phyloP scores from a whole-genome alignment of 2,888 invertebrate species.

The Periphyllus acericola region DNA sequence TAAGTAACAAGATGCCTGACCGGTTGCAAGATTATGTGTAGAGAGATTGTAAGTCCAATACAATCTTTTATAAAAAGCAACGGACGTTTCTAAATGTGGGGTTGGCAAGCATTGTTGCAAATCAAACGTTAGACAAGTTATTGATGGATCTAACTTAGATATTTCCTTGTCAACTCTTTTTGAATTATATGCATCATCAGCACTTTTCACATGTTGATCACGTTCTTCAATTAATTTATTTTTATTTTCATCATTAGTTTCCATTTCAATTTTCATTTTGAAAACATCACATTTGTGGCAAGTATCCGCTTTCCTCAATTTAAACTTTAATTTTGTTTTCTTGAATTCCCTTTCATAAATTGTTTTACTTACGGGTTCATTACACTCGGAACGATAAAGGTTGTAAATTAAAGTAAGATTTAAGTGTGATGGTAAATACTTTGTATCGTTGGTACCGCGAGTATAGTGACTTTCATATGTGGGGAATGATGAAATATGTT shows the following conservation, averaged over 20 bases:
- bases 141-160: conserved; percentile 8
- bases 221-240: not conserved
- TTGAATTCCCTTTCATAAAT: conserved; percentile 3
- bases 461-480: conserved; percentile 14
- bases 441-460: not conserved
- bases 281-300: conserved; percentile 14
- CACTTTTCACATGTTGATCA: not conserved
- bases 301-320: not conserved
- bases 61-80: conserved; percentile 4
- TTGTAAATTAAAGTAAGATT: not conserved
- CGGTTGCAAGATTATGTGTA: not conserved
- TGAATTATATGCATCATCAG: not conserved
- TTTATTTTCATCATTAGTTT: not conserved
- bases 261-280: not conserved
- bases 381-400: not conserved
- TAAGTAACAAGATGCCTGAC: conserved; percentile 6
- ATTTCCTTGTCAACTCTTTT: not conserved
- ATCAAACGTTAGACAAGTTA: not conserved
- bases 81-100: not conserved
- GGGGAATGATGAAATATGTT: not conserved
- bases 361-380: not conserved
- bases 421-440: not conserved
- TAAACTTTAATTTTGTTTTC: not conserved
- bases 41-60: not conserved
- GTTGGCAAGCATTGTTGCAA: conserved; percentile 13